These are phyloP conservation scores for Acrossocheilus wenchowensis DNA, from an alignment of 2,797 vertebrate species.

Conservation along the genomic window DNA sequence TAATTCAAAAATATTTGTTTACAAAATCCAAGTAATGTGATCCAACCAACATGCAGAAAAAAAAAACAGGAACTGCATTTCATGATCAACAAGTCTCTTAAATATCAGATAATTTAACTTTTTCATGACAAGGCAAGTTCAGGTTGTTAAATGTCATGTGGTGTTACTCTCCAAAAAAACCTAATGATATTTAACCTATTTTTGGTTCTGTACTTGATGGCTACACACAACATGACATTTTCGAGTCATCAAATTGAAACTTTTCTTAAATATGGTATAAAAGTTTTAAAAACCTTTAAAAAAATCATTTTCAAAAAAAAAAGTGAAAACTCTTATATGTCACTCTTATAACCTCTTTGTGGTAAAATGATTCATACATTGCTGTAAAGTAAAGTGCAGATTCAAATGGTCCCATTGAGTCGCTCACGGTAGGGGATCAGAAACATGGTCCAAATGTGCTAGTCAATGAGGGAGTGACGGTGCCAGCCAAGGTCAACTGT, in stretches of 20 bases:
- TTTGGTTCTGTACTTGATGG: not conserved
- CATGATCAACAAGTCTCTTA: not conserved
- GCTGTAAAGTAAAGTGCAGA: constrained; percentile 53
- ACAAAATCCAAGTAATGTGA: not conserved
- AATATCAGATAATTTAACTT: not conserved
- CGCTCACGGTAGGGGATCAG: constrained; percentile 10
- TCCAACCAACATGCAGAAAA: not conserved
- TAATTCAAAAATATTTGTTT: not conserved
- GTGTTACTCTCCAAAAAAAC: not conserved
- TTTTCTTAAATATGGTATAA: not conserved
- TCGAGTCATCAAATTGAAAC: not conserved
- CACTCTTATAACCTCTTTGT: not conserved
- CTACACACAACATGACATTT: not conserved
- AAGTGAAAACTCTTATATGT: no score
- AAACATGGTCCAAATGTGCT: constrained; percentile 28
- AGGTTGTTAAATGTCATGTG: not conserved
- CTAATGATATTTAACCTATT: not conserved
- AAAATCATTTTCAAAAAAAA: not conserved
- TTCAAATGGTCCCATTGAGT: constrained; percentile 10
- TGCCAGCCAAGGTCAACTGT: constrained; percentile 66
- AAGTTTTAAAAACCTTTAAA: not conserved
- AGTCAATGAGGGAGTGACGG: constrained; percentile 48
- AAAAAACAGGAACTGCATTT: not conserved
- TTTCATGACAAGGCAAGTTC: not conserved
- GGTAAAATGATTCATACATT: not conserved